phyloP scores from a whole-genome alignment of 1,140 invertebrate genomes.

The Apis mellifera region DNA sequence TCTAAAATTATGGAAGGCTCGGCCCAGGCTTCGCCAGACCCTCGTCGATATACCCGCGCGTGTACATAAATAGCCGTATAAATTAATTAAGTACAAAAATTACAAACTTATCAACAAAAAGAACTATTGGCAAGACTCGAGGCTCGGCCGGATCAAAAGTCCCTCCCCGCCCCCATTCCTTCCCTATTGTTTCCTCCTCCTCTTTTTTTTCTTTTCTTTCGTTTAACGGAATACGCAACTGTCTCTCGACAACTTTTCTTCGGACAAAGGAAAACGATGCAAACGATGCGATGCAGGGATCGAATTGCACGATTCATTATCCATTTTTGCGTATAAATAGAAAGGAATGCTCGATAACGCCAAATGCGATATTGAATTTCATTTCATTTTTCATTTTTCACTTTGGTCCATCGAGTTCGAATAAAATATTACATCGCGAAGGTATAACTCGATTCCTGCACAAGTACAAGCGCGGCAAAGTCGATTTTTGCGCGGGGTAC shows the following conservation, averaged over 20 bases:
- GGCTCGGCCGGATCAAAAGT: conserved; percentile 51
- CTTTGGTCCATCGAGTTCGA: too few relatives aligned
- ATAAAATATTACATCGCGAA: too few relatives aligned
- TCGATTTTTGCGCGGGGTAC: too few relatives aligned
- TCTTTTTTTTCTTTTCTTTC: neutral
- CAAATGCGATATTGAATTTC: neutral
- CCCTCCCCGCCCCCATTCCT: neutral
- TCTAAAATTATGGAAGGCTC: conserved; percentile 77
- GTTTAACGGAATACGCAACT: conserved; percentile 4
- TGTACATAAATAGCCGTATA: conserved; percentile 79
- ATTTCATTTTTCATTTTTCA: too few relatives aligned
- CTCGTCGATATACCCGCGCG: conserved; percentile 62
- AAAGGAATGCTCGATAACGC: neutral
- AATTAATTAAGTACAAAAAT: conserved; percentile 83
- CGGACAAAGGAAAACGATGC: neutral
- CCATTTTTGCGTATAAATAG: neutral
- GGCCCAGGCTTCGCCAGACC: conserved; percentile 71
- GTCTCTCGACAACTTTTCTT: neutral
- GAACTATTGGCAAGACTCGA: conserved; percentile 78
- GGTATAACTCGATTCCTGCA: too few relatives aligned
- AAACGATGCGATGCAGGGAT: conserved; percentile 2
- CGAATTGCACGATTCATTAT: neutral
- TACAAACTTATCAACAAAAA: conserved; percentile 81
- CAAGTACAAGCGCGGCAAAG: too few relatives aligned
- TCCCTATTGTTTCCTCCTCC: neutral